Conservation (phyloP, 1,140 invertebrate species). For the Trachymyrmex septentrionalis region DNA sequence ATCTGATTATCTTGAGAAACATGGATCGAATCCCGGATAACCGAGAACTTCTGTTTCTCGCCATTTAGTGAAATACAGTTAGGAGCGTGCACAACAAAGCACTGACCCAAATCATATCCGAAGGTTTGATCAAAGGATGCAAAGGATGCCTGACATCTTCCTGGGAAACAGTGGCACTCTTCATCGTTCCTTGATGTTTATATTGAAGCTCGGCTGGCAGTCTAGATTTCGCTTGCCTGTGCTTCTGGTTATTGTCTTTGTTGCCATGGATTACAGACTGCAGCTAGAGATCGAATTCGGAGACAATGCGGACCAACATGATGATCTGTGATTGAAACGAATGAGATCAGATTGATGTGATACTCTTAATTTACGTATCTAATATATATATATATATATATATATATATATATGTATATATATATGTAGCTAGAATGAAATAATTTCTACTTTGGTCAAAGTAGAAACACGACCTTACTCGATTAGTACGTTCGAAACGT, state of each 20-base stretch:
- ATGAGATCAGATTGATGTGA: not conserved
- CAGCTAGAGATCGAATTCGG: conserved; percentile 86
- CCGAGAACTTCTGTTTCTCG: not conserved
- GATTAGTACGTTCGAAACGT: not conserved
- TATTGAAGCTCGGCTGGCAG: conserved; percentile 88
- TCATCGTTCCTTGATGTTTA: conserved; percentile 85
- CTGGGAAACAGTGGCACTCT: conserved; percentile 79
- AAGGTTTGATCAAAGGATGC: conserved; percentile 47
- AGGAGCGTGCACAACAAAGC: not conserved
- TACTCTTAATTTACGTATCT: not conserved
- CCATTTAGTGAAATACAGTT: not conserved
- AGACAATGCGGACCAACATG: conserved; percentile 50
- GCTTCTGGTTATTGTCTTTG: conserved; percentile 87
- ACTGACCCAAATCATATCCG: not conserved
- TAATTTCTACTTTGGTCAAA: not conserved
- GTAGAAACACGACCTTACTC: not conserved
- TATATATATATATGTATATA: not conserved
- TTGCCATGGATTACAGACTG: conserved; percentile 87
- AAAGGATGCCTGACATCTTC: conserved; percentile 78
- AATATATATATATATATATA: not conserved
- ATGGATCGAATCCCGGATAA: conserved; percentile 1
- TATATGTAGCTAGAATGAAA: not conserved
- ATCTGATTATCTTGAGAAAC: not conserved
- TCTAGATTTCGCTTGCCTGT: conserved; percentile 87
- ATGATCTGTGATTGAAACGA: conserved; percentile 56